Evolutionary conservation across 2,888 invertebrate genomes (phyloP), one percentile per base, ranked within the genome.

Genomic region (Arctia plantaginis): DNA sequence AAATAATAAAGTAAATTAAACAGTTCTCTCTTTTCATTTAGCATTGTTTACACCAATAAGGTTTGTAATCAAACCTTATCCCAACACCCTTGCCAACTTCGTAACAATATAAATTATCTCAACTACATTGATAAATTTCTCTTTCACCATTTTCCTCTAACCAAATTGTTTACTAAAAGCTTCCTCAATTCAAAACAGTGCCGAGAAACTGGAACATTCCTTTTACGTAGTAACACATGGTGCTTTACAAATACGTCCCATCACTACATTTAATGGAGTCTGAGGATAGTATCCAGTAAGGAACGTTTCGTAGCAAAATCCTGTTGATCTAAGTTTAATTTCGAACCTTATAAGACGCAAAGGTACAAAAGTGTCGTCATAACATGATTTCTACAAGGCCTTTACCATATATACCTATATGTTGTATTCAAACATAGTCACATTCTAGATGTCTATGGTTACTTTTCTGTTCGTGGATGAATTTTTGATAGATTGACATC

Each of bases 201-300:
- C 55, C 62, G 62, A 71, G 65, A 78, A 72, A 66, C 73, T 71
- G 73, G n/a, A 65, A 72, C 73, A 78, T 81, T 81, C 70, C 67
- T 77, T 79, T 85, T 78, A 44, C 39, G n/a, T 10, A 75, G 30
- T 59, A 59, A 72, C 78, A 81, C 71, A 80, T 81, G 81, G 75
- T 66, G 70, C 72, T 66, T 15, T 44, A 66, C 74, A 75, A 80
- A 73, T 78, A 70, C 73, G 77, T 76, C 69, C 55, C 77, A 71
- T 74, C 71, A 69, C 77, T 69, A 70, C 55, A 66, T 70, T 73
- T 79, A 75, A 78, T 69, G 72, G 77, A 71, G 30, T 64, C 8
- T 30, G 66, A 65, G 66, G 70, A 59, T 73, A 39, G 69, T 69
- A 47, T 44, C 41, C 41, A 66, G 51, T 65, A 33, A 51, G 66